These are phyloP conservation scores for Subanguina moxae DNA, from an alignment of 1,140 invertebrate species.

Conservation along the genomic window DNA sequence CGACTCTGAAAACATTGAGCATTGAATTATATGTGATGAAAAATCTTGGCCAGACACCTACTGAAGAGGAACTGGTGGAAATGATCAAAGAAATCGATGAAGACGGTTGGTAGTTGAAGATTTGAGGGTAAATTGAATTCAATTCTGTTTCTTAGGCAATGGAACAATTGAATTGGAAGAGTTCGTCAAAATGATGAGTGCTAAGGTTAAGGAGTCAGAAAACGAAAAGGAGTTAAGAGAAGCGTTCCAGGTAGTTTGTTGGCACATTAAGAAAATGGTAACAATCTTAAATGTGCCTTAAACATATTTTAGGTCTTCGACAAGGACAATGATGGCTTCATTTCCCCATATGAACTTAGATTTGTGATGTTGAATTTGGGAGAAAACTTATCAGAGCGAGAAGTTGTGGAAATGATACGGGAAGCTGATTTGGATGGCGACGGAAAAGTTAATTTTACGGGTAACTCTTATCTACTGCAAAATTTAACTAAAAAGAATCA, in stretches of 20 bases:
- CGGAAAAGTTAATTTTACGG: slow-evolving; percentile 95
- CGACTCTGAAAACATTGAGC: slow-evolving; percentile 76
- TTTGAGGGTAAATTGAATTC: too few species aligned
- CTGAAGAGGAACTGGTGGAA: slow-evolving; percentile 95
- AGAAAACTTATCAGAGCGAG: slow-evolving; percentile 93
- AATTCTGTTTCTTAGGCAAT: slow-evolving; percentile 70
- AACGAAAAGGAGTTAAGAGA: slow-evolving; percentile 73
- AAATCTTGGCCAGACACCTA: slow-evolving; percentile 95
- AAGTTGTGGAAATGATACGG: slow-evolving; percentile 95
- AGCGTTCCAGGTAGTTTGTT: slow-evolving; percentile 35
- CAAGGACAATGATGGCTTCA: slow-evolving; percentile 83
- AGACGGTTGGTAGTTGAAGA: slow-evolving; percentile 66
- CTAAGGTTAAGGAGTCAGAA: slow-evolving; percentile 96
- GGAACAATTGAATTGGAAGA: slow-evolving; percentile 97
- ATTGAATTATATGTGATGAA: slow-evolving; percentile 78
- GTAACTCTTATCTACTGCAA: slow-evolving; percentile 43
- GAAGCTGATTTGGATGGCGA: slow-evolving; percentile 96
- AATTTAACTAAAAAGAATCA: too few species aligned
- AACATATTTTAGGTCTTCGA: slow-evolving; percentile 67
- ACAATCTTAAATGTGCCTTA: slow-evolving; percentile 7
- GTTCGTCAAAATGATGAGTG: slow-evolving; percentile 93
- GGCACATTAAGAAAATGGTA: slow-evolving; percentile 17
- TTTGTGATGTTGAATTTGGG: slow-evolving; percentile 88
- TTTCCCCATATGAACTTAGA: slow-evolving; percentile 78
- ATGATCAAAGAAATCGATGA: slow-evolving; percentile 99